These are phyloP conservation scores for Microtus ochrogaster DNA, from an alignment of 2,113 vertebrate genomes.

Conservation along the genomic window DNA sequence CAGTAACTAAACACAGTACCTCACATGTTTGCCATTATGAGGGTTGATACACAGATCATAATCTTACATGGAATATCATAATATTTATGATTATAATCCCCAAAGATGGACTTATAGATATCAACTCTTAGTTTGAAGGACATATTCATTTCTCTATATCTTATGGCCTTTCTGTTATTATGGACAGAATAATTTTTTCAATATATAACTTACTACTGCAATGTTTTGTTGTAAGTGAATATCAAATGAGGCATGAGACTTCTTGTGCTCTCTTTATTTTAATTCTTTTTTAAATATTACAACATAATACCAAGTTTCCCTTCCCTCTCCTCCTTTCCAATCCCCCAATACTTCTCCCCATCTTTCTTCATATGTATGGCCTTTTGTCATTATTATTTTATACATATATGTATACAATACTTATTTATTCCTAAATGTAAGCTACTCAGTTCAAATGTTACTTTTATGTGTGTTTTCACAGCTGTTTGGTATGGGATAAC, in stretches of 20 bases:
- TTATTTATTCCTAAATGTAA: neutral
- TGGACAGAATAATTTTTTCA: neutral
- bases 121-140: neutral
- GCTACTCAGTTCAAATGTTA: neutral
- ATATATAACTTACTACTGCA: neutral
- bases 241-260: neutral
- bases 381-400: neutral
- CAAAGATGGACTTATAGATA: neutral
- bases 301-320: neutral
- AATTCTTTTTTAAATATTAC: too few relatives aligned
- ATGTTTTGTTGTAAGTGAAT: neutral
- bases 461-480: neutral
- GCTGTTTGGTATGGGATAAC: neutral
- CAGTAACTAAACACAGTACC: conserved; percentile 26
- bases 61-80: conserved; percentile 19
- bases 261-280: neutral
- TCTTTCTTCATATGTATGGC: neutral
- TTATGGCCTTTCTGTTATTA: neutral
- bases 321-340: neutral
- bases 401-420: neutral
- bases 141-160: neutral
- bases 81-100: neutral
- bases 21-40: neutral
- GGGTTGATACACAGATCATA: neutral
- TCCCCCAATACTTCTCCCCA: neutral